A percentile compares a stretch with the other conserved stretches of the same genome.
phyloP scores from a whole-genome alignment of 1,140 invertebrate species.

The Coboldia fuscipes region DNA sequence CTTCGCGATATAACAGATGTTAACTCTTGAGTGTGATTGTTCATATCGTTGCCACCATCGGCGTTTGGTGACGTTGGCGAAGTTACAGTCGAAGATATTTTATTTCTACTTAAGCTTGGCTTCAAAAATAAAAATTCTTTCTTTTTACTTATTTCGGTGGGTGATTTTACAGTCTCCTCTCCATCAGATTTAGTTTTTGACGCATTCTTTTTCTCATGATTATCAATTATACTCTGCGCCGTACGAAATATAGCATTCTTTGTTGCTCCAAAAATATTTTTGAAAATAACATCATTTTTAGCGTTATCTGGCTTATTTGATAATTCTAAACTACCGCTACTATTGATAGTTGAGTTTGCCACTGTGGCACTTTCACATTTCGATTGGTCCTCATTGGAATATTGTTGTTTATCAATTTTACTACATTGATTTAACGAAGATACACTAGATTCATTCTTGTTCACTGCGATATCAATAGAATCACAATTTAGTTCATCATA shows the following conservation, averaged over 20 bases:
- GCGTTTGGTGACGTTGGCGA: conserved; percentile 9
- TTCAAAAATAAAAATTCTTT: conserved; percentile 19
- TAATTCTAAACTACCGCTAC: too few species aligned
- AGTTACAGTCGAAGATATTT: conserved; percentile 12
- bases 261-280: conserved; percentile 20
- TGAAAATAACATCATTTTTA: conserved; percentile 12
- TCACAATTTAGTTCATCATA: too few species aligned
- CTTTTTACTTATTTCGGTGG: conserved; percentile 18
- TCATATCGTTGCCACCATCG: not conserved
- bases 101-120: conserved; percentile 14
- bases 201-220: conserved; percentile 21
- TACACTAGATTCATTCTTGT: too few species aligned
- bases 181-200: conserved; percentile 3
- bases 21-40: not conserved
- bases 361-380: too few species aligned
- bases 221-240: conserved; percentile 20
- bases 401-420: too few species aligned
- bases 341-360: too few species aligned
- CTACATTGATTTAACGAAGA: too few species aligned
- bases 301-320: conserved; percentile 11
- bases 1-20: not conserved
- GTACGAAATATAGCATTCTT: conserved; percentile 22
- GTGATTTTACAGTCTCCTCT: conserved; percentile 9
- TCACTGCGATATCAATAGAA: too few species aligned
- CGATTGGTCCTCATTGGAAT: too few species aligned